Evolutionary conservation across 2,797 vertebrate species (phyloP).

Genomic region (Zalophus californianus): DNA sequence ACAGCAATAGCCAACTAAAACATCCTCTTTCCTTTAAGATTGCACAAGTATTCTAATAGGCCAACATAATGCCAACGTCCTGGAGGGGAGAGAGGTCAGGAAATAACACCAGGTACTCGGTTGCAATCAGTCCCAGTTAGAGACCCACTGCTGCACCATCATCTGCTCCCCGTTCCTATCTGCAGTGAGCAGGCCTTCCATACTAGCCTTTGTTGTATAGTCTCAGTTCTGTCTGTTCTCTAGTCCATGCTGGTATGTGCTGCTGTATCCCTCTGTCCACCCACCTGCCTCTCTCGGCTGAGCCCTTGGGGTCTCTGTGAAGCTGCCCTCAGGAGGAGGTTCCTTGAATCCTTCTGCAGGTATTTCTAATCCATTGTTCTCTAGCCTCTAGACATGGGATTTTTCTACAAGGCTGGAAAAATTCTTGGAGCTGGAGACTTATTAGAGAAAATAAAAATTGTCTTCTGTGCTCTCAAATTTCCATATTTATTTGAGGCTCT

Average conservation of each 20-base stretch:
- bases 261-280: not conserved
- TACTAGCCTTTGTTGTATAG: not conserved
- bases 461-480: not conserved
- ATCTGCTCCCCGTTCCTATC: rapidly evolving
- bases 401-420: not conserved
- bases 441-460: not conserved
- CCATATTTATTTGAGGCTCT: not conserved
- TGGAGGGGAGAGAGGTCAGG: not conserved
- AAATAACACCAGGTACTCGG: not conserved
- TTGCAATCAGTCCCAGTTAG: not conserved
- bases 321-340: no score
- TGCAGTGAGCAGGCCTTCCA: not conserved
- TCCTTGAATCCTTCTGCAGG: not conserved
- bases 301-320: not conserved
- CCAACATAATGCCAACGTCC: not conserved
- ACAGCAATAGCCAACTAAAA: not conserved
- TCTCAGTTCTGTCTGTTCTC: not conserved
- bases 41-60: not conserved
- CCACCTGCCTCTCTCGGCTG: not conserved
- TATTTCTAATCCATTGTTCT: not conserved
- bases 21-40: not conserved
- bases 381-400: not conserved
- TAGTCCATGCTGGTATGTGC: not conserved
- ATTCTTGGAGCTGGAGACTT: not conserved
- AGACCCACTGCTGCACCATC: not conserved